A percentile compares a stretch with the other conserved stretches of the same genome.
phyloP scores from a whole-genome alignment of 2,888 invertebrate species.

The Patella pellucida region DNA sequence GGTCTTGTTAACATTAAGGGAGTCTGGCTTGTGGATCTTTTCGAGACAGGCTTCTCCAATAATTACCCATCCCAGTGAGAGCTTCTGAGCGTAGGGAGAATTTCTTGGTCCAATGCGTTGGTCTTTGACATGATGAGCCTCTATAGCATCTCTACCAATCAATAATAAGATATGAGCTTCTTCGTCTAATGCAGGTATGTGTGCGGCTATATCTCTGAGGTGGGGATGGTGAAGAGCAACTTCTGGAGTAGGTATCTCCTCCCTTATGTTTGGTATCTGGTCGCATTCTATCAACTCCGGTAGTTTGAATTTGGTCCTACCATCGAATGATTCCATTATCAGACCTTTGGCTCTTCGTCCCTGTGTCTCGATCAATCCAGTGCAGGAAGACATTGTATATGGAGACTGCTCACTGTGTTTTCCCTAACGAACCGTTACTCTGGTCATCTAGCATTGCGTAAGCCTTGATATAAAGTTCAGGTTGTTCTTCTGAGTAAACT shows the following conservation, averaged over 20 bases:
- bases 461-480: slow-evolving; percentile 12
- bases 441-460: slow-evolving; percentile 34
- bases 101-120: slow-evolving; percentile 22
- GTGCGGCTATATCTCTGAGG: slow-evolving; percentile 15
- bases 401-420: neutral
- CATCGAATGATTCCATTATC: slow-evolving; percentile 28
- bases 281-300: slow-evolving; percentile 37
- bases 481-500: slow-evolving; percentile 19
- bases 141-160: slow-evolving; percentile 27
- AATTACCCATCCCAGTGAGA: slow-evolving; percentile 28
- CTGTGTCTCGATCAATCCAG: slow-evolving; percentile 14
- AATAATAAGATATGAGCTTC: slow-evolving; percentile 23
- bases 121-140: slow-evolving; percentile 29
- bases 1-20: slow-evolving; percentile 24
- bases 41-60: slow-evolving; percentile 26
- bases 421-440: slow-evolving; percentile 29
- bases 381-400: slow-evolving; percentile 32
- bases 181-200: slow-evolving; percentile 25
- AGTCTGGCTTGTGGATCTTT: slow-evolving; percentile 22
- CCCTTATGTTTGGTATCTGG: slow-evolving; percentile 28
- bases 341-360: slow-evolving; percentile 26
- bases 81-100: slow-evolving; percentile 28
- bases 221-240: slow-evolving; percentile 17
- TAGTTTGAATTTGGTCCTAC: slow-evolving; percentile 18
- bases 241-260: slow-evolving; percentile 38